Evolutionary conservation across 2,888 invertebrate species (phyloP), one percentile per base, ranked within the genome.

Genomic region (Agrochola lychnidis): DNA sequence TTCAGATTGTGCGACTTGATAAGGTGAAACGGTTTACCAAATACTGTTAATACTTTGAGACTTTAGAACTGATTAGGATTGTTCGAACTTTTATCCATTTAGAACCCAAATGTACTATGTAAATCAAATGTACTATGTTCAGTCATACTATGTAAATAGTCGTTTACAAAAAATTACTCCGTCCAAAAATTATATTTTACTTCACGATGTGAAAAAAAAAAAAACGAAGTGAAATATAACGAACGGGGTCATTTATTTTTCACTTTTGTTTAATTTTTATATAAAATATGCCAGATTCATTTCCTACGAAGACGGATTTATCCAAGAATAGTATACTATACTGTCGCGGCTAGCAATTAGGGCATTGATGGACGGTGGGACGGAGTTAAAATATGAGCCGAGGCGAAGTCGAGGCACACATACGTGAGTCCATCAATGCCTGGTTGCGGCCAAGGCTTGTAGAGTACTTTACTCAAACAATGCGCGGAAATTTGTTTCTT

Each of bases 21-120:
- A 57, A 51, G 3, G 45, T 45, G 19, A 63, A 61, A 36, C 22
- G 53, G 30, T 71, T 81, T 76, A 68, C 51, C 19, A 57, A 73
- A 57, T 67, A 69, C 40, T 53, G 45, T 45, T 79, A 59, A 64
- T 68, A 53, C 51, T 74, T 79, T 25, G 25, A 30, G 36, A 79
- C 42, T 59, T 51, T 70, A 6, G 9, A 63, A 51, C n/a, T 64
- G 36, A 66, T 62, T 25, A 62, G 0, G 22, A 62, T 61, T 40
- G 4, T 53, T 53, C 53, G 25, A 56, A 53, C 19, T 51, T 48
- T 4, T 36, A 51, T 22, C 30, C 14, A 45, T 64, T 30, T 0
- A 10, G 57, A 36, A 72, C 30, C 3, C 4, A 30, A 30, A 72
- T 30, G 0, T 53, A n/a, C n/a, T n/a, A n/a, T n/a, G n/a, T n/a